Evolutionary conservation across 2,888 invertebrate genomes (phyloP).

Genomic region (Clitarchus hookeri): DNA sequence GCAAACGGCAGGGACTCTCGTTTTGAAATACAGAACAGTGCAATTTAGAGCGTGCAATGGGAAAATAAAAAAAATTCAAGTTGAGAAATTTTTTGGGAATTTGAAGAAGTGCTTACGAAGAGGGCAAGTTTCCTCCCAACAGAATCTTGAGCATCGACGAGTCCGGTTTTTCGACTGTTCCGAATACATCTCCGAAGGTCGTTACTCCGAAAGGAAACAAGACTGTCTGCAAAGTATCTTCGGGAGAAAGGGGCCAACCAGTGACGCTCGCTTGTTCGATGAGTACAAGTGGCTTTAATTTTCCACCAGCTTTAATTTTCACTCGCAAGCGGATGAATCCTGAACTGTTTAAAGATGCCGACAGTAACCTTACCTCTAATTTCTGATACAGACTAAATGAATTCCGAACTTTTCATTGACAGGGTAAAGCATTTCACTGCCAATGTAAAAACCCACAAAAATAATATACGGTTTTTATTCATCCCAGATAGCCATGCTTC

Average conservation of each 20-base stretch:
- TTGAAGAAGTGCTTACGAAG: slow-evolving; percentile 31
- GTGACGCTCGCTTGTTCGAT: slow-evolving; percentile 45
- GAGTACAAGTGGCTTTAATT: slow-evolving; percentile 35
- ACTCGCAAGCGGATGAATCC: slow-evolving; percentile 40
- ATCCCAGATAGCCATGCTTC: slow-evolving; percentile 41
- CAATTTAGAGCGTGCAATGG: slow-evolving; percentile 48
- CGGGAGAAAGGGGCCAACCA: slow-evolving; percentile 43
- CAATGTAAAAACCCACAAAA: slow-evolving; percentile 34
- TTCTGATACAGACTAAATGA: slow-evolving; percentile 42
- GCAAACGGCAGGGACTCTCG: slow-evolving; percentile 45
- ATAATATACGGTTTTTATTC: too few relatives aligned
- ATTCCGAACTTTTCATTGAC: slow-evolving; percentile 38
- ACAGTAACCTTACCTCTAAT: slow-evolving; percentile 36
- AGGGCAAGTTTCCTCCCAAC: slow-evolving; percentile 31
- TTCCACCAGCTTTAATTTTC: slow-evolving; percentile 41
- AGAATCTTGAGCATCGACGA: slow-evolving; percentile 45
- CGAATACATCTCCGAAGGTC: too few relatives aligned
- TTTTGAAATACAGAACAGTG: slow-evolving; percentile 47
- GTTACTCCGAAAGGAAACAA: slow-evolving; percentile 48
- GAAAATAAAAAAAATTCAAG: slow-evolving; percentile 49
- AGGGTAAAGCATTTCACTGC: slow-evolving; percentile 41
- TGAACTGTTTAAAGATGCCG: slow-evolving; percentile 39
- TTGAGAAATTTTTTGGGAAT: slow-evolving; percentile 46
- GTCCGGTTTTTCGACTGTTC: slow-evolving; percentile 45
- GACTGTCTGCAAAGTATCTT: slow-evolving; percentile 43